phyloP scores from a whole-genome alignment of 2,797 vertebrate species.

The Pangasius larnaudii region DNA sequence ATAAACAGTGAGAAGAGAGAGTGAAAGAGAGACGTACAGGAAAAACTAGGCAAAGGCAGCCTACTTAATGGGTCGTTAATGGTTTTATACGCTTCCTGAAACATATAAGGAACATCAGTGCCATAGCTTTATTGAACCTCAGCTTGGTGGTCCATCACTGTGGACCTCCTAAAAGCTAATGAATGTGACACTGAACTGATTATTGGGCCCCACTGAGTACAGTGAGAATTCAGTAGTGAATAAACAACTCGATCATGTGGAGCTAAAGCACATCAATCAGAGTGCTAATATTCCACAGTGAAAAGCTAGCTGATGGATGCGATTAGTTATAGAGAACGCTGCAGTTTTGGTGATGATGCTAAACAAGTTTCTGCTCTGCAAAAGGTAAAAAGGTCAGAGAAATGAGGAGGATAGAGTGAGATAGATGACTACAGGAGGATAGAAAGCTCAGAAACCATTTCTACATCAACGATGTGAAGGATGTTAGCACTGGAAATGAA shows the following conservation, averaged over 20 bases:
- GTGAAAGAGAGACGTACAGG: not conserved
- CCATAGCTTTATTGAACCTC: slow-evolving; percentile 68
- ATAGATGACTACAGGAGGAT: not conserved
- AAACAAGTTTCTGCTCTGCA: not conserved
- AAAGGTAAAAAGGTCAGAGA: slow-evolving; percentile 49
- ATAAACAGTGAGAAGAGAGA: slow-evolving; percentile 45
- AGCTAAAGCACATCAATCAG: slow-evolving; percentile 20
- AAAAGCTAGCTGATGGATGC: not conserved
- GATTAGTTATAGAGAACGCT: not conserved
- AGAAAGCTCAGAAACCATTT: slow-evolving; percentile 18
- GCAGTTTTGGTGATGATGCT: not conserved
- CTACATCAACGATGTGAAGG: not conserved
- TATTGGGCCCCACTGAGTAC: slow-evolving; percentile 14
- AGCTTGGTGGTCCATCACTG: slow-evolving; percentile 70
- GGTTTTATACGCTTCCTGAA: slow-evolving; percentile 65
- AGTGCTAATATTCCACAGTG: not conserved
- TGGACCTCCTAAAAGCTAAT: slow-evolving; percentile 71
- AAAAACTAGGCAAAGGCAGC: slow-evolving; percentile 48
- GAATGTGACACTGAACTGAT: slow-evolving; percentile 71
- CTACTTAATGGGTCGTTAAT: slow-evolving; percentile 70
- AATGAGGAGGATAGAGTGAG: not conserved
- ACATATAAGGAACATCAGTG: slow-evolving; percentile 42
- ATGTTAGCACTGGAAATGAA: not conserved
- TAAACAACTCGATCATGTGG: slow-evolving; percentile 71
- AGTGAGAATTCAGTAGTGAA: slow-evolving; percentile 67